Evolutionary conservation across 53 echinoderm and acorn worm species (phyloP).

Genomic region (Arbacia lixula): DNA sequence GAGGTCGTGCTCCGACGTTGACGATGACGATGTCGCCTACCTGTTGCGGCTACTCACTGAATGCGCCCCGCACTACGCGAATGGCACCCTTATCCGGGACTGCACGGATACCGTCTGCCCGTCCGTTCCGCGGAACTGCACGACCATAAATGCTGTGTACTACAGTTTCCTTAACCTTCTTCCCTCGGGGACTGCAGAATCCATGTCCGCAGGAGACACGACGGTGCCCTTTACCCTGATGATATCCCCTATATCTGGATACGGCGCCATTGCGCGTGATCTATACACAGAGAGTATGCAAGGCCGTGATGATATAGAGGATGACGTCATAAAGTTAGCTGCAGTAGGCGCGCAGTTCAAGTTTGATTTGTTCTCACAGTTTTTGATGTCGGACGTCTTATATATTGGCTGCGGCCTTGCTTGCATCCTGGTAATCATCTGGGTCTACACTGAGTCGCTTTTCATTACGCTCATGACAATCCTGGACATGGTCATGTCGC

Average conservation of each 20-base stretch:
- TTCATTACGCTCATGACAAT: slow-evolving; percentile 78
- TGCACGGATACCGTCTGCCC: slow-evolving; percentile 11
- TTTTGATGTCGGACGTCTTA: slow-evolving; percentile 64
- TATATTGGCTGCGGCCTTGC: slow-evolving; percentile 61
- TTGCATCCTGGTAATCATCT: slow-evolving; percentile 71
- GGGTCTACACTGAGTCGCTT: slow-evolving; percentile 78
- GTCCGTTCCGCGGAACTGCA: slow-evolving; percentile 66
- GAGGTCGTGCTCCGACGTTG: slow-evolving; percentile 64
- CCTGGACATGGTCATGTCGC: slow-evolving; percentile 79
- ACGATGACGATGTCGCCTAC: slow-evolving; percentile 59
- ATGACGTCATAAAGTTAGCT: slow-evolving; percentile 63
- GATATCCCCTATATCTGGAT: slow-evolving; percentile 56
- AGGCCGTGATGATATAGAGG: slow-evolving; percentile 28
- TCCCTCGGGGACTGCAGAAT: slow-evolving; percentile 45
- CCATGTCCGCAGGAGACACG: slow-evolving; percentile 5
- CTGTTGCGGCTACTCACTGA: slow-evolving; percentile 42
- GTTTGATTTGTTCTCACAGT: slow-evolving; percentile 65
- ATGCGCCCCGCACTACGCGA: slow-evolving; percentile 69
- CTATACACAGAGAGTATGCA: slow-evolving; percentile 61
- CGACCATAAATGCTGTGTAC: slow-evolving; percentile 44
- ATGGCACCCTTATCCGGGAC: slow-evolving; percentile 19
- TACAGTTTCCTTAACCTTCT: slow-evolving; percentile 75
- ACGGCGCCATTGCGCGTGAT: slow-evolving; percentile 1
- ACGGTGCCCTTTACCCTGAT: slow-evolving; percentile 46
- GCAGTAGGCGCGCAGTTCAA: slow-evolving; percentile 79